phyloP scores from a whole-genome alignment of 1,140 invertebrate genomes.

The Tetramorium alpestre region DNA sequence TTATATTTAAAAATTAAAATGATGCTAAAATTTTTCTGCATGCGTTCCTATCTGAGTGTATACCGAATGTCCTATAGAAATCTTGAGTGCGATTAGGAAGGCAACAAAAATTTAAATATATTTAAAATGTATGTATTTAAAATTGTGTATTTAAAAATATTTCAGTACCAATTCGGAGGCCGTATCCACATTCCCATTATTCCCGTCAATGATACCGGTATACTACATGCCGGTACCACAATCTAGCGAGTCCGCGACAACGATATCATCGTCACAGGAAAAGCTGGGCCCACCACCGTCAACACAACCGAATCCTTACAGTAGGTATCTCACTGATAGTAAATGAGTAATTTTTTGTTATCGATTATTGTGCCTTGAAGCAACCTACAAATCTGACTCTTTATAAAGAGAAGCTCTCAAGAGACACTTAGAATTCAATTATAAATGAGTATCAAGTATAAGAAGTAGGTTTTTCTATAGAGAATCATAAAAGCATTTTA shows the following conservation, averaged over 20 bases:
- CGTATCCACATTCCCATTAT: constrained; percentile 68
- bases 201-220: constrained; percentile 86
- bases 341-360: background rate
- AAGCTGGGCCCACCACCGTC: constrained; percentile 68
- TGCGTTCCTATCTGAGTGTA: too few species aligned
- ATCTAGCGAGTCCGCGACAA: constrained; percentile 40
- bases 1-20: too few species aligned
- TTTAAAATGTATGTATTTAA: background rate
- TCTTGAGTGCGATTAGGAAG: background rate
- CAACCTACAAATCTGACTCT: background rate
- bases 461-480: background rate
- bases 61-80: background rate
- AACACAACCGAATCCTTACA: constrained; percentile 71
- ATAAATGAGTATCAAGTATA: background rate
- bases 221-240: constrained; percentile 87
- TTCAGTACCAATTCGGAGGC: constrained; percentile 62
- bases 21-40: too few species aligned
- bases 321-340: constrained; percentile 65
- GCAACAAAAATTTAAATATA: background rate
- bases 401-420: background rate
- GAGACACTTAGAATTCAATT: background rate
- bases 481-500: constrained; percentile 26
- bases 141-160: background rate
- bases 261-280: constrained; percentile 67
- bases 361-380: background rate